These are phyloP conservation scores for Pocillopora damicornis DNA, from an alignment of 64 coral and sea anemone genomes.

Conservation along the genomic window DNA sequence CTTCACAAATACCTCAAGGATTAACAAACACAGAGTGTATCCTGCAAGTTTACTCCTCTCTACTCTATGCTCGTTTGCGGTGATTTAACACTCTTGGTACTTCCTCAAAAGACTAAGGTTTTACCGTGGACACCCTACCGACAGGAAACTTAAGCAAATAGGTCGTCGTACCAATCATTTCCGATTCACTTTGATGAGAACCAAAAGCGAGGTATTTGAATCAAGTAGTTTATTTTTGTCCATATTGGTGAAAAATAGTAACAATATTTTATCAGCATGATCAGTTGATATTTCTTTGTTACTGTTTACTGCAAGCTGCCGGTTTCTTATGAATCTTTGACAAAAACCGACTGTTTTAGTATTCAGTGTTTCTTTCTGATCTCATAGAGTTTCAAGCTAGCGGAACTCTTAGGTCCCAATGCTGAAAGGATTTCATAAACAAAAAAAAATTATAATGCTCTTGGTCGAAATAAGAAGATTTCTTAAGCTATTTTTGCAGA, in stretches of 20 bases:
- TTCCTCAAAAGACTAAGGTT: neutral
- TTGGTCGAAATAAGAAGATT: no score
- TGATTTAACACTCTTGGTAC: no score
- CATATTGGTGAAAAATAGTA: constrained; percentile 19
- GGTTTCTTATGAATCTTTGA: neutral
- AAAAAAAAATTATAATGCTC: neutral
- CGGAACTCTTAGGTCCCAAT: neutral
- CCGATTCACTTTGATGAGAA: neutral
- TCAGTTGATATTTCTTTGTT: neutral
- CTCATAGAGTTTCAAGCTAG: neutral
- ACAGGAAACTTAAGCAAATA: neutral
- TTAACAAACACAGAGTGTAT: constrained; percentile 19
- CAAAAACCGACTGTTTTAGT: neutral
- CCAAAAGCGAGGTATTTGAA: constrained; percentile 13
- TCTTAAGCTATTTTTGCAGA: no score
- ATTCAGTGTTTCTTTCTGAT: neutral
- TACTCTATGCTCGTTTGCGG: no score
- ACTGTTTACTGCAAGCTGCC: neutral
- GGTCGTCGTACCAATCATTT: neutral
- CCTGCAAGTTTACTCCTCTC: no score
- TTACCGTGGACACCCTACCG: neutral
- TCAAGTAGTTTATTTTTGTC: constrained; percentile 34
- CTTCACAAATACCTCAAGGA: constrained; percentile 12
- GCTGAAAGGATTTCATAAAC: neutral
- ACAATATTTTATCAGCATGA: neutral